A percentile compares a stretch with the other conserved stretches of the same genome.
Evolutionary conservation across 2,113 vertebrate genomes (phyloP).

Genomic region (Antigone vipio): DNA sequence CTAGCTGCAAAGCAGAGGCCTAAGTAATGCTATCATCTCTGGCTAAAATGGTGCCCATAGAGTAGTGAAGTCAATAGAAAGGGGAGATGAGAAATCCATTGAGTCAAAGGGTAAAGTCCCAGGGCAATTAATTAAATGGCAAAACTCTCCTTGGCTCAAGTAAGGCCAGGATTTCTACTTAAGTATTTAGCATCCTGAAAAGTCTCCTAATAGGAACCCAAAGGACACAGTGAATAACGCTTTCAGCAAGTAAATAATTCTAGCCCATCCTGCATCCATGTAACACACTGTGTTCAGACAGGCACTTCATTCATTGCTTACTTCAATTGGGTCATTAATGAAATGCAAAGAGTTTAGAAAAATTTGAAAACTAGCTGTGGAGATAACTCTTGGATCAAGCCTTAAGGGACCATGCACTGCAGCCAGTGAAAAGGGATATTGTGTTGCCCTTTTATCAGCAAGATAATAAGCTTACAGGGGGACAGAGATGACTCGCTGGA

Average conservation of each 20-base stretch:
- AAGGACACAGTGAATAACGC: not conserved
- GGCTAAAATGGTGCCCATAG: conserved; percentile 24
- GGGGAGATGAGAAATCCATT: conserved; percentile 57
- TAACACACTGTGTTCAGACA: not conserved
- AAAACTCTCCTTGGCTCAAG: conserved; percentile 28
- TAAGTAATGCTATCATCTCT: conserved; percentile 47
- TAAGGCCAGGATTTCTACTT: not conserved
- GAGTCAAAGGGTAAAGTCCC: conserved; percentile 47
- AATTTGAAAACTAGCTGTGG: not conserved
- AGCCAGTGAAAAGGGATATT: not conserved
- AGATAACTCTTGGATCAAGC: not conserved
- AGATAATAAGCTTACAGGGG: not conserved
- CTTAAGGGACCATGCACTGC: not conserved
- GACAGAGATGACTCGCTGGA: not conserved
- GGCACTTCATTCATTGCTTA: not conserved
- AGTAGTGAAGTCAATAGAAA: conserved; percentile 54
- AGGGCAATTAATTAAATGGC: conserved; percentile 47
- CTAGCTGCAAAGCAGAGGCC: conserved; percentile 14
- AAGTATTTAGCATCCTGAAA: conserved; percentile 38
- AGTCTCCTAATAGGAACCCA: conserved; percentile 6
- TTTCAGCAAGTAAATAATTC: conserved; percentile 37
- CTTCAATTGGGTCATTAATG: not conserved
- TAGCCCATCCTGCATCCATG: not conserved
- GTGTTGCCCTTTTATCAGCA: not conserved
- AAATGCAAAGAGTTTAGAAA: not conserved